These are phyloP conservation scores for Listronotus bonariensis DNA, from an alignment of 1,140 invertebrate species.

Conservation along the genomic window DNA sequence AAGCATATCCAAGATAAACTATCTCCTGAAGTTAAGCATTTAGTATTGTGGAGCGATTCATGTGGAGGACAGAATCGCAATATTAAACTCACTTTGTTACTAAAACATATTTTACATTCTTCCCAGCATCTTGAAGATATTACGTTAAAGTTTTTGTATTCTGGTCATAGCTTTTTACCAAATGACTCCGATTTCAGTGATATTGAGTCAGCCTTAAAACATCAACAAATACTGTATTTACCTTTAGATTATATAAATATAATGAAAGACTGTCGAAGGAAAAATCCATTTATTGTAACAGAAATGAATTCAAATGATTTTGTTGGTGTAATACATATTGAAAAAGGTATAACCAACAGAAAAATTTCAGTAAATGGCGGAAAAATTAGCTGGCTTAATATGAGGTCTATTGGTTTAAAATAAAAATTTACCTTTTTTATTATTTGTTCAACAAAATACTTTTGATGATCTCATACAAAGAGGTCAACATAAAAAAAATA, in stretches of 20 bases:
- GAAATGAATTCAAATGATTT: not conserved
- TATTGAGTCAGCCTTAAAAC: not conserved
- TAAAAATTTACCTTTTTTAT: no score
- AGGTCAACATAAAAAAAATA: no score
- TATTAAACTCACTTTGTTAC: constrained; percentile 51
- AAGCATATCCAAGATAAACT: constrained; percentile 47
- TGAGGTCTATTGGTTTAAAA: no score
- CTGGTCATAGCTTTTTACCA: not conserved
- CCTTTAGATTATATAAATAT: not conserved
- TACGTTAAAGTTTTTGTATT: not conserved
- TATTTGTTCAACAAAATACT: no score
- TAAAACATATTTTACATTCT: constrained; percentile 41
- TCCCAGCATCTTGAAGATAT: not conserved
- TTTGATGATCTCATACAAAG: no score
- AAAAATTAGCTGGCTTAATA: no score
- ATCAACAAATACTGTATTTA: not conserved
- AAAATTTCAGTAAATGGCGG: no score
- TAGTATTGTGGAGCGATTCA: constrained; percentile 53
- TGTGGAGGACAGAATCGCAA: constrained; percentile 54
- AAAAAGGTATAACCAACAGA: no score
- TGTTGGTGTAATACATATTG: no score
- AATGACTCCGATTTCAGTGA: not conserved
- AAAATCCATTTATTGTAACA: not conserved
- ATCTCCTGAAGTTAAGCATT: constrained; percentile 37
- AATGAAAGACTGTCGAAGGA: not conserved